Evolutionary conservation across 64 coral and sea anemone species (phyloP).

Genomic region (Orbicella faveolata): DNA sequence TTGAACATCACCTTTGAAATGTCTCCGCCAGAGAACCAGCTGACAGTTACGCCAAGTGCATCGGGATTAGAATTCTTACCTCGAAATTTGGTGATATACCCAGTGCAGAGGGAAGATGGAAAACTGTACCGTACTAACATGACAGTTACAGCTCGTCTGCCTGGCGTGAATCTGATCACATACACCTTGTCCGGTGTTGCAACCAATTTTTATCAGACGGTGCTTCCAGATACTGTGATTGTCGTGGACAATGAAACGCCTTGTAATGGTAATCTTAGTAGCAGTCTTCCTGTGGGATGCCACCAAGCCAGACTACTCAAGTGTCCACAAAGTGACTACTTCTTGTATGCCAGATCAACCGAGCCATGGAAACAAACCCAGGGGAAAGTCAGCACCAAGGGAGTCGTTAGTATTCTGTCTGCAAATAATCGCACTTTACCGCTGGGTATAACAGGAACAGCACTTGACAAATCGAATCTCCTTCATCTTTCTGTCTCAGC

Average conservation of each 20-base stretch:
- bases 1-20: slow-evolving; percentile 42
- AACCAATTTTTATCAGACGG: neutral
- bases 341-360: slow-evolving; percentile 13
- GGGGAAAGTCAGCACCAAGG: neutral
- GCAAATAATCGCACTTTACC: neutral
- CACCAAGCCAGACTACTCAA: neutral
- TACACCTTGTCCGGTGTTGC: slow-evolving; percentile 32
- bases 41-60: neutral
- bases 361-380: neutral
- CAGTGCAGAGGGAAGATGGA: neutral
- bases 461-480: neutral
- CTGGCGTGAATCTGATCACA: slow-evolving; percentile 27
- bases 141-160: neutral
- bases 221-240: slow-evolving; percentile 30
- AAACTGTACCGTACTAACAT: neutral
- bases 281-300: slow-evolving; percentile 14
- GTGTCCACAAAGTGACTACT: neutral
- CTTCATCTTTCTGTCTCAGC: no score
- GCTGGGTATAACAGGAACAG: neutral
- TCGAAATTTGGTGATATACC: neutral
- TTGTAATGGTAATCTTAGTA: neutral
- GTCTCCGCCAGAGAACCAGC: neutral
- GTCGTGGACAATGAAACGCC: neutral
- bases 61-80: slow-evolving; percentile 23
- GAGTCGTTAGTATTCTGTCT: neutral